Evolutionary conservation across 2,113 vertebrate species (phyloP).

Genomic region (Chamaetylas fuelleborni): DNA sequence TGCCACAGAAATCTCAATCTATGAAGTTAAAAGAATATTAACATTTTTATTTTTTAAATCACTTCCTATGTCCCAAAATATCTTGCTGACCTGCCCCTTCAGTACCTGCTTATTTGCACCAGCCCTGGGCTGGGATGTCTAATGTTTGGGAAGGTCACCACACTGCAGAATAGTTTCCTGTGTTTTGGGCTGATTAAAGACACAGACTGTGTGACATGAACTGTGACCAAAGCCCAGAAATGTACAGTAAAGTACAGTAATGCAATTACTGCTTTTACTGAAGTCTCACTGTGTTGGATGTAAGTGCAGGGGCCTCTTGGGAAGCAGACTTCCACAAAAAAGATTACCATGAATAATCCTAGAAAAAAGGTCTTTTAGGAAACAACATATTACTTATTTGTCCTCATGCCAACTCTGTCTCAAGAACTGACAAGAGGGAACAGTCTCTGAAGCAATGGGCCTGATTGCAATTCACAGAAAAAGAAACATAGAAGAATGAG

Average conservation of each 20-base stretch:
- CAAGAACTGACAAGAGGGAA: not conserved
- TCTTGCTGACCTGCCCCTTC: not conserved
- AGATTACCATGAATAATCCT: not conserved
- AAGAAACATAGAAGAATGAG: not conserved
- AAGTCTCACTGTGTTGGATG: not conserved
- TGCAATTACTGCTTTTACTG: not conserved
- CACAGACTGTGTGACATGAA: not conserved
- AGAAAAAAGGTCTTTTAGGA: not conserved
- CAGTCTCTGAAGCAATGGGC: not conserved
- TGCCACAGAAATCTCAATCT: not conserved
- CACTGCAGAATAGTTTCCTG: not conserved
- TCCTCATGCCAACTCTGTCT: not conserved
- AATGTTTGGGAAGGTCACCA: not conserved
- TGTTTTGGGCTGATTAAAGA: not conserved
- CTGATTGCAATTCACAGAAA: not conserved
- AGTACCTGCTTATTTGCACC: not conserved
- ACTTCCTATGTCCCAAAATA: not conserved
- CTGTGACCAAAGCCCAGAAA: not conserved
- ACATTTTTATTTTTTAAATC: not conserved
- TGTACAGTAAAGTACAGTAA: not conserved
- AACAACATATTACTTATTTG: not conserved
- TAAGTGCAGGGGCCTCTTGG: not conserved
- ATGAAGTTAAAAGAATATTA: not conserved
- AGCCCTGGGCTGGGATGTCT: not conserved
- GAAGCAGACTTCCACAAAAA: not conserved